A percentile compares a stretch with the other conserved stretches of the same genome.
Conservation (phyloP, 1,140 invertebrate species). For the Drosophila micromelanica region DNA sequence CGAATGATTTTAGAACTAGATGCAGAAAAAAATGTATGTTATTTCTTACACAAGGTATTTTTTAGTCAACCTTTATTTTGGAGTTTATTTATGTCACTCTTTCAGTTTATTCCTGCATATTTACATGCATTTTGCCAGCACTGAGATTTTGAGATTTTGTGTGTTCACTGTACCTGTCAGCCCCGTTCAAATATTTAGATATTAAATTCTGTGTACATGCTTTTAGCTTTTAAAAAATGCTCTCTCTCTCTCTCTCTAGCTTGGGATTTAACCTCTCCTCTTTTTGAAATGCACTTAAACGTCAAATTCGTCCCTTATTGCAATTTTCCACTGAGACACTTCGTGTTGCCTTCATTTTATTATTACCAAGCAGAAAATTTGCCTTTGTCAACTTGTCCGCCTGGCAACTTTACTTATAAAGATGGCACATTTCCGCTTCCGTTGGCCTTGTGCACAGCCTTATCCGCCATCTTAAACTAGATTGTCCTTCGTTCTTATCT, state of each 20-base stretch:
- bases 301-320: slow-evolving; percentile 51
- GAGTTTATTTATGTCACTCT: not conserved
- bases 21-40: not conserved
- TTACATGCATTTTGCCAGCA: slow-evolving; percentile 31
- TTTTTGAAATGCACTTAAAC: slow-evolving; percentile 5
- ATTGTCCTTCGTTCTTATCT: not conserved
- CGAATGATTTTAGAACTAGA: too few relatives aligned
- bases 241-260: not conserved
- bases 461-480: slow-evolving; percentile 5
- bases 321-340: slow-evolving; percentile 51
- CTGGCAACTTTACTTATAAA: slow-evolving; percentile 29
- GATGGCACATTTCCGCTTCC: slow-evolving; percentile 46
- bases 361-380: slow-evolving; percentile 30
- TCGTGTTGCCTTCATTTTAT: slow-evolving; percentile 34
- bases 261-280: not conserved
- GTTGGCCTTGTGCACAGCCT: slow-evolving; percentile 37
- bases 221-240: not conserved
- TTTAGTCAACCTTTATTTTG: not conserved
- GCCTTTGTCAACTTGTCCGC: slow-evolving; percentile 53
- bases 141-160: slow-evolving; percentile 12
- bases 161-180: slow-evolving; percentile 11
- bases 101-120: slow-evolving; percentile 12
- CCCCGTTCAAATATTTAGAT: slow-evolving; percentile 56
- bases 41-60: not conserved
- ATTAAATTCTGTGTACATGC: slow-evolving; percentile 50